These are phyloP conservation scores for Penaeus monodon DNA, from an alignment of 2,888 invertebrate genomes.

Conservation along the genomic window DNA sequence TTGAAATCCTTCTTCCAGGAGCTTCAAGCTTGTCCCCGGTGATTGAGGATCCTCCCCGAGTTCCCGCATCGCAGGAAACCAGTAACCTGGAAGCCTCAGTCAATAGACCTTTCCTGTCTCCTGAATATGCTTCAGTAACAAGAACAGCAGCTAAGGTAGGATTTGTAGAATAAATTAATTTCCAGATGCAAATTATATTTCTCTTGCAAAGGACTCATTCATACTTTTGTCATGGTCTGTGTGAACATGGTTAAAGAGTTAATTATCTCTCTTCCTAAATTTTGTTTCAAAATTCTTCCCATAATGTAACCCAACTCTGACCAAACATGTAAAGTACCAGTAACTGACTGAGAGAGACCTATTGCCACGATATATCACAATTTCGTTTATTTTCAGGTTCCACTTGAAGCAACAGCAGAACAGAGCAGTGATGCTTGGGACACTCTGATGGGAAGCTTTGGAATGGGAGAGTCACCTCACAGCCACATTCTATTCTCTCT, in stretches of 20 bases:
- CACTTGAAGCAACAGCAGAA: neutral
- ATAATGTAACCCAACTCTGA: no score
- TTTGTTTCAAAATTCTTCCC: no score
- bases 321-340: no score
- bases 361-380: no score
- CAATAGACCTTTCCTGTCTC: neutral
- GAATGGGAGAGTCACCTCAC: neutral
- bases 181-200: no score
- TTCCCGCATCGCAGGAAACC: neutral
- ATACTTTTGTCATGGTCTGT: no score
- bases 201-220: no score
- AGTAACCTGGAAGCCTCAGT: neutral
- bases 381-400: constrained; percentile 16
- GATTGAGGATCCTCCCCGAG: neutral
- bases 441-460: neutral
- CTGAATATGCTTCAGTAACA: constrained; percentile 17
- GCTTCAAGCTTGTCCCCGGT: constrained; percentile 14
- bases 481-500: constrained; percentile 10
- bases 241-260: no score
- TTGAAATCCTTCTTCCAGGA: constrained; percentile 2
- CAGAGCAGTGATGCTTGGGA: constrained; percentile 18
- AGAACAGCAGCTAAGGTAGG: neutral
- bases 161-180: neutral
- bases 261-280: no score
- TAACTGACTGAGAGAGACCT: no score